Base-by-base conservation (phyloP, 2,888 invertebrate species). In the Hemicrepidius hirtus region DNA sequence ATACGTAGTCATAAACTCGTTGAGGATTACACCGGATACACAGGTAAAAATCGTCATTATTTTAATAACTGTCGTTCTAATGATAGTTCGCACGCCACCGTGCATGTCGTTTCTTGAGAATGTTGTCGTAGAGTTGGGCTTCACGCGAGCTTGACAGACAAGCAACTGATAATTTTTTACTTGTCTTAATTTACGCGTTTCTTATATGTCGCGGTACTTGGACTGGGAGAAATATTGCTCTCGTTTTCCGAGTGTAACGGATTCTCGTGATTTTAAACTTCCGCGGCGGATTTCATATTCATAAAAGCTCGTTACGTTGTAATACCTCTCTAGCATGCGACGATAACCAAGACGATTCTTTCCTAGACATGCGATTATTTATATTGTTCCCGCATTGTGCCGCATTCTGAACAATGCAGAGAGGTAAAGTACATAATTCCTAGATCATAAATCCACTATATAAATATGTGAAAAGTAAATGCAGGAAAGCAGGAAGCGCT, bases 1-100 rank as follows among this genome's bases (percentile, higher is more conserved):
- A 88, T 91, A 57, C 87, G 90, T 77, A 90, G 90, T 81, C 87
- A 90, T 77, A 91, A 91, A 82, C 84, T 91, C 64, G 89, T 91
- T 32, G 91, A 91, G 80, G 91, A 91, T 81, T 90, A 90, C 75
- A 81, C 83, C 62, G 82, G 83, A 74, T 83, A 81, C 73, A 76
- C 81, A 82, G 83, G 83, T 82, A 77, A 79, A 75, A 46, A 46
- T 68, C 13, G 68, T 68, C 49, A 60, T 69, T 73, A 59, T 50
- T 70, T 50, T 73, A 71, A 65, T 74, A 64, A 65, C 64, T 68
- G 67, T 65, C 63, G 41, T 46, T 67, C 24, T 68, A 73, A 73
- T 73, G 70, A 69, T 64, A 46, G 60, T 66, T 63, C 32, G 60
- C 76, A 74, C 69, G 76, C 71, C 59, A 74, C 66, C 63, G 68